A percentile compares a stretch with the other conserved stretches of the same genome.
Evolutionary conservation across 2,113 vertebrate species (phyloP).

Genomic region (Abramis brama): DNA sequence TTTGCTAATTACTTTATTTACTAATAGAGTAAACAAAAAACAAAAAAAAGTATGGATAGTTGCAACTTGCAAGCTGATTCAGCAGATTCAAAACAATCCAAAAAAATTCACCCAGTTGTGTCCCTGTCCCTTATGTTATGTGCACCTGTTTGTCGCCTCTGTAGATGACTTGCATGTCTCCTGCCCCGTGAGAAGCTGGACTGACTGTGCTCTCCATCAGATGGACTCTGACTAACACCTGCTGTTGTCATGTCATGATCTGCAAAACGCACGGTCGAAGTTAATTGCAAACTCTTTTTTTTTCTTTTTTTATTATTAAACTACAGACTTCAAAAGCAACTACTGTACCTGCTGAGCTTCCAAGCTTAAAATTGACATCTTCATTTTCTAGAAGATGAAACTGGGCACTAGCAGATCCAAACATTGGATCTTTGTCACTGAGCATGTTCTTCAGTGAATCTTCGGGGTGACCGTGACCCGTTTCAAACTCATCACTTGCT

Average conservation of each 20-base stretch:
- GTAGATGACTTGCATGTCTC: slow-evolving; percentile 60
- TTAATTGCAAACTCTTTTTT: not conserved
- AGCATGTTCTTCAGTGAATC: slow-evolving; percentile 99
- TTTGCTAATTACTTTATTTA: not conserved
- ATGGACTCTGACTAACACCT: slow-evolving; percentile 76
- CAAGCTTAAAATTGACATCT: slow-evolving; percentile 88
- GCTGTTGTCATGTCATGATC: slow-evolving; percentile 82
- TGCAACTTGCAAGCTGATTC: not conserved
- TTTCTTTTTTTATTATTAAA: too few relatives aligned
- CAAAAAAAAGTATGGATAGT: not conserved
- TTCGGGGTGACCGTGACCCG: slow-evolving; percentile 86
- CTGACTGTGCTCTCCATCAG: slow-evolving; percentile 78
- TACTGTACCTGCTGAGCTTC: slow-evolving; percentile 85
- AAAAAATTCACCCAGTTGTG: not conserved
- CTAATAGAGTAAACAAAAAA: not conserved
- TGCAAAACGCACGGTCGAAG: slow-evolving; percentile 61
- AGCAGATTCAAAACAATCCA: not conserved
- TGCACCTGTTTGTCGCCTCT: slow-evolving; percentile 80
- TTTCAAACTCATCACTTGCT: slow-evolving; percentile 94
- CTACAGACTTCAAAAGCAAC: not conserved
- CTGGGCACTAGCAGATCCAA: slow-evolving; percentile 96
- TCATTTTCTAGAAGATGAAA: slow-evolving; percentile 96
- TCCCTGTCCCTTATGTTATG: slow-evolving; percentile 41
- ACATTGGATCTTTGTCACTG: slow-evolving; percentile 99
- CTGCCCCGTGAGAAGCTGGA: slow-evolving; percentile 73